Percentiles rank a stretch among this genome's conserved stretches.
Conservation (phyloP, 1,140 invertebrate genomes). For the Rhagoletis zephyria region DNA sequence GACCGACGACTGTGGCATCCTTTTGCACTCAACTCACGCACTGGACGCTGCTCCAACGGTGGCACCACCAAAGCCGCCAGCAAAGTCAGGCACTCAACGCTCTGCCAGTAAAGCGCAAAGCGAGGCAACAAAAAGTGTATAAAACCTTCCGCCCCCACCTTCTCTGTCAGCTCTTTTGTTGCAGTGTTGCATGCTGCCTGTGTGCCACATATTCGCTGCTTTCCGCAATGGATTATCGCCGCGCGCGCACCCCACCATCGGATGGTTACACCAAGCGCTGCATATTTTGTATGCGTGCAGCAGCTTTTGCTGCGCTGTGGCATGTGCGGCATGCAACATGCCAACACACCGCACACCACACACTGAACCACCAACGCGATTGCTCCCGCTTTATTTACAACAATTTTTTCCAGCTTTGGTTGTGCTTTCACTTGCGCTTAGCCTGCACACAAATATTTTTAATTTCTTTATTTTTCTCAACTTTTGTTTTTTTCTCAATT, state of each 20-base stretch:
- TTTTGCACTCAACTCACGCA: constrained; percentile 44
- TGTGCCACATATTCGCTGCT: neutral
- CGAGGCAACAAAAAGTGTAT: neutral
- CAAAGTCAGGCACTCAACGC: neutral
- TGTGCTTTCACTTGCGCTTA: constrained; percentile 36
- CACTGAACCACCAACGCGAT: neutral
- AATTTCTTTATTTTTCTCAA: constrained; percentile 7
- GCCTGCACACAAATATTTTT: constrained; percentile 19
- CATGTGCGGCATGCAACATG: constrained; percentile 36
- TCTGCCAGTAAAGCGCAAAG: neutral
- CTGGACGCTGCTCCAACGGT: neutral
- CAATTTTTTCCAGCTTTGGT: constrained; percentile 29
- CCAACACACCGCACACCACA: neutral
- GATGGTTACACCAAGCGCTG: neutral
- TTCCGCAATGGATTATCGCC: constrained; percentile 46
- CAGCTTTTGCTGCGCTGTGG: neutral
- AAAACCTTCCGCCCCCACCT: neutral
- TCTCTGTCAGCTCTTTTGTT: neutral
- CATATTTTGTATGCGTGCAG: constrained; percentile 44
- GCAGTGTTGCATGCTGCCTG: constrained; percentile 17
- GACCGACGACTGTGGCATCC: neutral
- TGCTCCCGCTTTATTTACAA: neutral
- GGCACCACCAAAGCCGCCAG: neutral
- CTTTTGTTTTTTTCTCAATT: constrained; percentile 24
- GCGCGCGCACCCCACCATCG: neutral